A percentile compares a stretch with the other conserved stretches of the same genome.
These are phyloP conservation scores for Pangasius krempfi DNA, from an alignment of 2,797 vertebrate species.

Conservation along the genomic window DNA sequence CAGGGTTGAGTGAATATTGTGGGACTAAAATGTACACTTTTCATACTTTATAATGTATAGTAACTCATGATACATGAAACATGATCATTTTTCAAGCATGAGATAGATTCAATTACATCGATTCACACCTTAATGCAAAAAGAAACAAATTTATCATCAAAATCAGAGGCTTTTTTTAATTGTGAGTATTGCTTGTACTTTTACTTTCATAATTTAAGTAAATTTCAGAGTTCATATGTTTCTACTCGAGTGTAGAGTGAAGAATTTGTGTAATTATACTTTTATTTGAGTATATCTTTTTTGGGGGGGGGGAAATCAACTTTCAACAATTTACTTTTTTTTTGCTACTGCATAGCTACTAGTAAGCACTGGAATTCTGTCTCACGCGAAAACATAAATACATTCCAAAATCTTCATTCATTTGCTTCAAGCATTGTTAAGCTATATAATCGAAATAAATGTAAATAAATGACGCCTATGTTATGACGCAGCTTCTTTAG, in stretches of 20 bases:
- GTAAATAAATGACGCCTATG: not conserved
- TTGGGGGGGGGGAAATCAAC: too few relatives aligned
- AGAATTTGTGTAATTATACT: too few relatives aligned
- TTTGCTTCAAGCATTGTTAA: not conserved
- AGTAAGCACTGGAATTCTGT: not conserved
- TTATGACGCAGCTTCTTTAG: not conserved
- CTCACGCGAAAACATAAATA: not conserved
- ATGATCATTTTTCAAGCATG: too few relatives aligned
- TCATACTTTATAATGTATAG: too few relatives aligned
- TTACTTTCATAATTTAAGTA: not conserved
- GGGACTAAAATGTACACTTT: not conserved
- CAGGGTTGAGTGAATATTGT: not conserved
- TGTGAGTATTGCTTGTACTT: not conserved
- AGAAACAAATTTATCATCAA: not conserved
- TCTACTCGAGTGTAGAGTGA: not conserved
- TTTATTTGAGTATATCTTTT: too few relatives aligned
- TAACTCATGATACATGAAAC: not conserved
- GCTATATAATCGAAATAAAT: not conserved
- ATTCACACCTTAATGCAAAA: not conserved
- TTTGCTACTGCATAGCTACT: not conserved
- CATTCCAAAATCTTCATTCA: not conserved
- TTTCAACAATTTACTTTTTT: not conserved
- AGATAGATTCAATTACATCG: not conserved
- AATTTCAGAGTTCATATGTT: not conserved
- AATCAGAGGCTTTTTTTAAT: not conserved